Percentiles rank a stretch among this genome's conserved stretches.
Evolutionary conservation across 2,888 invertebrate genomes (phyloP).

Genomic region (Pollenia labialis): DNA sequence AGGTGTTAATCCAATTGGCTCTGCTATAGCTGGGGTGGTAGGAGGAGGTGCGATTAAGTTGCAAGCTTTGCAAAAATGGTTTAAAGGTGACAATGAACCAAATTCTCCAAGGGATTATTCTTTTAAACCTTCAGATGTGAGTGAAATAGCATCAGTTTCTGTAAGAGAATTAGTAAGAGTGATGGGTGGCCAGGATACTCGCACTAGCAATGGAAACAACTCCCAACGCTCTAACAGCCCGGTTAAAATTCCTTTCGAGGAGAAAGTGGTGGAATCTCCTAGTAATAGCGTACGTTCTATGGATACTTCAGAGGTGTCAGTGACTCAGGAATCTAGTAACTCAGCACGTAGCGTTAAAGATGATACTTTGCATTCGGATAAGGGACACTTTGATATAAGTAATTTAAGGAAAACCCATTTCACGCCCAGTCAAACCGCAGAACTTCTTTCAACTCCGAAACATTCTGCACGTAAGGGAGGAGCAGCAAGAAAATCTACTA

Average conservation of each 20-base stretch:
- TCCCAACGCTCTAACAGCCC: constrained; percentile 87
- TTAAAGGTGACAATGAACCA: constrained; percentile 83
- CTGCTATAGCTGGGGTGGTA: constrained; percentile 84
- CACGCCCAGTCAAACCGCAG: constrained; percentile 84
- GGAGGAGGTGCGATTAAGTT: constrained; percentile 84
- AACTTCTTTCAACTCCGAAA: constrained; percentile 82
- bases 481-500: constrained; percentile 23
- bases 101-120: constrained; percentile 73
- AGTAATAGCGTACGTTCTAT: constrained; percentile 79
- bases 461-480: constrained; percentile 78
- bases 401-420: constrained; percentile 84
- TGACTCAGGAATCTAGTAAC: constrained; percentile 87
- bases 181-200: constrained; percentile 87
- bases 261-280: constrained; percentile 72
- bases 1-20: constrained; percentile 79
- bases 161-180: constrained; percentile 90
- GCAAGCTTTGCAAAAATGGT: constrained; percentile 84
- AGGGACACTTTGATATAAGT: constrained; percentile 79
- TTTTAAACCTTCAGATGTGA: constrained; percentile 82
- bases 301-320: constrained; percentile 86
- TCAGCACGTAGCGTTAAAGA: constrained; percentile 84
- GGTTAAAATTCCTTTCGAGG: constrained; percentile 86
- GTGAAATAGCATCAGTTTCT: constrained; percentile 84
- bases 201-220: constrained; percentile 90
- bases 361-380: constrained; percentile 62